Evolutionary conservation across 2,113 vertebrate species (phyloP), one percentile per base, ranked within the genome.

Genomic region (Rhabdomys dilectus): DNA sequence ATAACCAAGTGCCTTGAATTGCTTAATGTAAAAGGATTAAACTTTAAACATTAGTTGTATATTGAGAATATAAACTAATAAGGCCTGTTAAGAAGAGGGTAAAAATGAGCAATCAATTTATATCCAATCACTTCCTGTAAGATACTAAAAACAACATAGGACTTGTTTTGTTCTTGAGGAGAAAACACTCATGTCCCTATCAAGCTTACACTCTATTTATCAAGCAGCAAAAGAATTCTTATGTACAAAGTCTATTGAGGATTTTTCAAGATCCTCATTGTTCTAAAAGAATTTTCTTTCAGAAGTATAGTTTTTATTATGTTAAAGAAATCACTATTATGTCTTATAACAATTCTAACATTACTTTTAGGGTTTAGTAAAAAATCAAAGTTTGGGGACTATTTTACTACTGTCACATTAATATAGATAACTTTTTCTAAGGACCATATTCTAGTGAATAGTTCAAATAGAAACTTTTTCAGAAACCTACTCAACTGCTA

Each of bases 1-100:
- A 73, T 84, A 21, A 84, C 62, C 70, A 95, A 93, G 17, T 90
- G 94, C 39, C 16, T 88, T 89, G 81, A 91, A 62, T 16, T 94
- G 42, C n/a, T 70, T 87, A 95, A 96, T 91, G 19, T 56, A 89
- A 96, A 94, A 72, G 29, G 48, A 82, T 73, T 96, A 89, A 91
- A 75, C 91, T 70, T 53, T 19, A 58, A 84, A 84, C 12, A 86
- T 97, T 39, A 97, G 3, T 42, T 82, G 58, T 21, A 89, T 88
- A 90, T 88, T 96, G 68, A 75, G 51, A 36, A 82, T 93, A 91
- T 88, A 86, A 87, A 97, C 88, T 48, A 91, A 88, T 29, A 80
- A 19, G 34, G 11, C 29, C 31, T 87, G 16, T 87, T 87, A 91
- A 88, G 81, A 94, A 75, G 45, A 45, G 34, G 84, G n/a, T 39